These are phyloP conservation scores for Salmo trutta DNA, from an alignment of 2,797 vertebrate species.

Conservation along the genomic window DNA sequence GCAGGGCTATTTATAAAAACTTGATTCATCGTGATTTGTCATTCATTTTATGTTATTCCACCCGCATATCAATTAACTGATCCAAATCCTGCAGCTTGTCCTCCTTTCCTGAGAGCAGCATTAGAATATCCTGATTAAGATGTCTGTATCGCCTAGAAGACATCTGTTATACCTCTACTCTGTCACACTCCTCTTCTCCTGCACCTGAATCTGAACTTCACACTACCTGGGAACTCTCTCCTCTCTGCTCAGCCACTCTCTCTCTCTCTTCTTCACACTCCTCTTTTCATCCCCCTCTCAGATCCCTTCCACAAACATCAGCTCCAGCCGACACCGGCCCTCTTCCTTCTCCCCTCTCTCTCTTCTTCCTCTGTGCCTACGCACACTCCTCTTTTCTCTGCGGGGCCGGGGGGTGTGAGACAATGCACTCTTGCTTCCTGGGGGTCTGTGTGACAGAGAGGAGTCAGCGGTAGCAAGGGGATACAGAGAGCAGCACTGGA, in stretches of 20 bases:
- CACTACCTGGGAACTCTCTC: constrained; percentile 17
- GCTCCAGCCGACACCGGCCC: constrained; percentile 74
- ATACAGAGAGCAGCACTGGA: constrained; percentile 83
- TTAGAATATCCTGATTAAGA: background rate
- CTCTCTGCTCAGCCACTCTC: constrained; percentile 21
- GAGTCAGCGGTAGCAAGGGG: constrained; percentile 79
- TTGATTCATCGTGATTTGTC: background rate
- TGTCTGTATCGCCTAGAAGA: background rate
- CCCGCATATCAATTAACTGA: background rate
- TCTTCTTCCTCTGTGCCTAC: constrained; percentile 40
- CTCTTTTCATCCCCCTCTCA: constrained; percentile 53
- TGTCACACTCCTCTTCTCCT: constrained; percentile 2
- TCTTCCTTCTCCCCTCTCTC: constrained; percentile 84
- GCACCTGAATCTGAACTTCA: background rate
- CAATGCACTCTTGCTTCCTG: constrained; percentile 92
- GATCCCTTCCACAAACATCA: constrained; percentile 59
- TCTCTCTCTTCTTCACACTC: constrained; percentile 26
- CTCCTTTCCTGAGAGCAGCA: background rate
- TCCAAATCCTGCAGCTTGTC: background rate
- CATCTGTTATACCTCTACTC: constrained; percentile 21
- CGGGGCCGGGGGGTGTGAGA: constrained; percentile 63
- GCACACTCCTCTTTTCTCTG: constrained; percentile 36
- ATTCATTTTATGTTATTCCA: background rate
- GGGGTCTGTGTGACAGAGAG: constrained; percentile 78
- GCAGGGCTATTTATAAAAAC: background rate